Base-by-base conservation (phyloP, 1,140 invertebrate species). In the Heliconius himera region DNA sequence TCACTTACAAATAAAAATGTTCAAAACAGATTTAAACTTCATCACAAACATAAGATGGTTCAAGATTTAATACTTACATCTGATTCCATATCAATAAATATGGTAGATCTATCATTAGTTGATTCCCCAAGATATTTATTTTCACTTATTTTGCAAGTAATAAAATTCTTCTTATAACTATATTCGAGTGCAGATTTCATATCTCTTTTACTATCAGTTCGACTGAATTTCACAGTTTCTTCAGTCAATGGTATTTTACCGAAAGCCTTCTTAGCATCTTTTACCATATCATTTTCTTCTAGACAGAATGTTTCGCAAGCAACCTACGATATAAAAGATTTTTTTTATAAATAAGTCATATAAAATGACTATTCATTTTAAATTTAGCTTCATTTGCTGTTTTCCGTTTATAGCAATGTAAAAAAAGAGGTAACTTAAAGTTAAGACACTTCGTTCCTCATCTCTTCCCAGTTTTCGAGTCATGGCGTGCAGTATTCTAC, bases 221-320 rank as follows among this genome's bases (percentile, higher is more conserved):
- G 94, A 29, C 94, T 91, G 85, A 96, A 97, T 86, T 98, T 95
- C 9, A 98, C 97, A 51, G 96, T 98, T 74, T 97, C 96, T 71
- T 97, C 96, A 11, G 97, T 97, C 72, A 97, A 90, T 71, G 96
- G 96, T 84, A 98, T 97, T n/a, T 96, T 96, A 71, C 97, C 96
- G 66, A 99, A 94, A 0, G 97, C 96, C 75, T 97, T 96, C 18
- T 97, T 97, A 1, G 97, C 97, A 89, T 98, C 98, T 41, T 96
- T 95, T 36, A 99, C 95, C 79, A 97, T 97, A 77, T 98, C 98
- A 78, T 98, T 98, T 82, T 98, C 98, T 86, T 99, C 98, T 80
- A 99, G 94, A 88, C 98, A 99, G 91, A 99, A 99, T 2, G 98
- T 98, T 88, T 99, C 98, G 89, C 98, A 99, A 1, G 98, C 97